phyloP scores from a whole-genome alignment of 1,140 invertebrate species.

The Sinonovacula constricta region DNA sequence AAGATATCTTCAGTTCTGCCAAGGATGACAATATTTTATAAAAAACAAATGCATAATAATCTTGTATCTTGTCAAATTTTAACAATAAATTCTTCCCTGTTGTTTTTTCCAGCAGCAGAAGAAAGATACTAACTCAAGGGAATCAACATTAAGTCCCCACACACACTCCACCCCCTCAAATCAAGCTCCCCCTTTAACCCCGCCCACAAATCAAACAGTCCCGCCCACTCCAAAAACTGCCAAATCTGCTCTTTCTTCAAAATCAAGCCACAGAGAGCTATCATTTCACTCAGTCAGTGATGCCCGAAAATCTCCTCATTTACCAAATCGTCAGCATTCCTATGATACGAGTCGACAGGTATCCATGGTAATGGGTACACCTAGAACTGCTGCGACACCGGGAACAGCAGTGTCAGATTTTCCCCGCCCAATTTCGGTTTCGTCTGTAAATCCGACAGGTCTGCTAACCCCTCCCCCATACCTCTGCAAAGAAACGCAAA shows the following conservation, averaged over 20 bases:
- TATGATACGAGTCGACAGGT: too few species aligned
- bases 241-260: background rate
- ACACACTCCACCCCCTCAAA: background rate
- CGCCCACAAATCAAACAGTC: background rate
- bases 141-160: too few species aligned
- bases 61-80: too few species aligned
- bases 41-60: too few species aligned
- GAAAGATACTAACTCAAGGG: too few species aligned
- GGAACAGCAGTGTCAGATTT: constrained; percentile 43
- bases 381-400: constrained; percentile 41
- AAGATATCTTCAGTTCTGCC: too few species aligned
- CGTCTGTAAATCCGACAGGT: constrained; percentile 19
- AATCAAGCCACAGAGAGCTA: background rate
- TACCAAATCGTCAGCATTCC: too few species aligned
- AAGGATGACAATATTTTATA: too few species aligned
- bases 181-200: background rate
- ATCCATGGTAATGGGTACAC: too few species aligned
- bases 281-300: background rate
- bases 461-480: constrained; percentile 10
- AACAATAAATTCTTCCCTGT: too few species aligned
- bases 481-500: constrained; percentile 41
- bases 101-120: too few species aligned
- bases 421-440: constrained; percentile 34
- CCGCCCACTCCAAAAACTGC: background rate
- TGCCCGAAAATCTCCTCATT: background rate